Evolutionary conservation across 2,797 vertebrate genomes (phyloP).

Genomic region (Nasua narica): DNA sequence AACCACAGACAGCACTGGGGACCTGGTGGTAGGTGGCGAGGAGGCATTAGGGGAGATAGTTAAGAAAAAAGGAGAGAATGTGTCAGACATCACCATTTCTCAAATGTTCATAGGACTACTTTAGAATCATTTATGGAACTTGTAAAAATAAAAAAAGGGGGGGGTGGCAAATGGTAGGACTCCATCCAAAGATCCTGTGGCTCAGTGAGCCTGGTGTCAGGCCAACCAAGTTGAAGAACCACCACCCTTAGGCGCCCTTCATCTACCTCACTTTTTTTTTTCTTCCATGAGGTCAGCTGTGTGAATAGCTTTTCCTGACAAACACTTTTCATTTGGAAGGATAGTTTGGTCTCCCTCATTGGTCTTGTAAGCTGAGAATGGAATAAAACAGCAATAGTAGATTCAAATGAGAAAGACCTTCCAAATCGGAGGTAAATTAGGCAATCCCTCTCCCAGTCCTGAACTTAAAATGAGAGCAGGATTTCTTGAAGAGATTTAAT

Average conservation of each 20-base stretch:
- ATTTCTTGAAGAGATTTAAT: not conserved
- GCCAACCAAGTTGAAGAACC: not conserved
- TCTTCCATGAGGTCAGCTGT: not conserved
- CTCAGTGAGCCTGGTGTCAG: not conserved
- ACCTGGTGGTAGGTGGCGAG: not conserved
- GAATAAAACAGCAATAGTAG: not conserved
- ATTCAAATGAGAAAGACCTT: slow-evolving; percentile 13
- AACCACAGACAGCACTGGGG: not conserved
- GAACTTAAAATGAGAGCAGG: not conserved
- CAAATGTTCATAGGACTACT: not conserved
- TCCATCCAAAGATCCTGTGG: not conserved
- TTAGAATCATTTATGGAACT: not conserved
- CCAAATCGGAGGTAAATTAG: not conserved
- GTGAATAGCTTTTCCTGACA: not conserved
- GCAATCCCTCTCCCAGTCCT: not conserved
- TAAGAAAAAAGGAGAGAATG: not conserved
- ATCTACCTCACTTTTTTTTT: not conserved
- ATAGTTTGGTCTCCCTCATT: not conserved
- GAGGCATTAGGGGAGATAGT: not conserved
- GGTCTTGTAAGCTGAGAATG: slow-evolving; percentile 26
- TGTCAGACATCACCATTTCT: not conserved
- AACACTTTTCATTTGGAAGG: not conserved
- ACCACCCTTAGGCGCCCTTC: not conserved
- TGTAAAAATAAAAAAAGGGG: no score
- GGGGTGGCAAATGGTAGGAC: not conserved